Evolutionary conservation across 2,797 vertebrate genomes (phyloP).

Genomic region (Micrastur ruficollis): DNA sequence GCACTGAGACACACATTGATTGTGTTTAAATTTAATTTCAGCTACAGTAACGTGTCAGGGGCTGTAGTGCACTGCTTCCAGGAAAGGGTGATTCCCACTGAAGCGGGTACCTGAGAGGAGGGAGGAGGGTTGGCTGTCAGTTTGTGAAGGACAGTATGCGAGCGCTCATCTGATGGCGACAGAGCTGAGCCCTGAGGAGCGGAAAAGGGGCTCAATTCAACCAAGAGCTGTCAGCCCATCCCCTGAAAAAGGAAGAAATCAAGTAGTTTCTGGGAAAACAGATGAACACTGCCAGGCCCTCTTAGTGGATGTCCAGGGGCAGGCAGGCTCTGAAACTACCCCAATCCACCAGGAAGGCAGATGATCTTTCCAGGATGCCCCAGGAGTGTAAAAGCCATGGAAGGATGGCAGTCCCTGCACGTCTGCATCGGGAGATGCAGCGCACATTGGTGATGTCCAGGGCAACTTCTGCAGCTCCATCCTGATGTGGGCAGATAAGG

Average conservation of each 20-base stretch:
- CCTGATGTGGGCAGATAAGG: neutral
- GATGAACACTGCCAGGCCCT: neutral
- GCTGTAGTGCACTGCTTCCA: neutral
- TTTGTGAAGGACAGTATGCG: neutral
- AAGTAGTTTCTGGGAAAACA: neutral
- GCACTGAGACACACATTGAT: neutral
- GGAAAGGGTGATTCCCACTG: neutral
- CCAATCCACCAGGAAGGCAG: neutral
- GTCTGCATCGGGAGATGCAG: neutral
- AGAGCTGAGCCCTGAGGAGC: neutral
- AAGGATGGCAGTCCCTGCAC: neutral
- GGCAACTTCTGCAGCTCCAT: neutral
- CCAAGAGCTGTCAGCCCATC: neutral
- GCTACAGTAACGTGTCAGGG: accelerated
- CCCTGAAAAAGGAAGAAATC: neutral
- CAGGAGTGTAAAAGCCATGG: neutral
- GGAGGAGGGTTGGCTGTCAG: neutral
- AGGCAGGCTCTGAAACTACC: neutral
- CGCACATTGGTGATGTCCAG: accelerated
- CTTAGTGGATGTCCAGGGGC: neutral
- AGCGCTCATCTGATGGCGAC: accelerated
- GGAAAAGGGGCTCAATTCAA: neutral
- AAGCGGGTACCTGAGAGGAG: neutral
- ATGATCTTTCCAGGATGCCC: neutral
- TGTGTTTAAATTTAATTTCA: neutral